Conservation (phyloP, 2,888 invertebrate species). For the Fragum fragum region DNA sequence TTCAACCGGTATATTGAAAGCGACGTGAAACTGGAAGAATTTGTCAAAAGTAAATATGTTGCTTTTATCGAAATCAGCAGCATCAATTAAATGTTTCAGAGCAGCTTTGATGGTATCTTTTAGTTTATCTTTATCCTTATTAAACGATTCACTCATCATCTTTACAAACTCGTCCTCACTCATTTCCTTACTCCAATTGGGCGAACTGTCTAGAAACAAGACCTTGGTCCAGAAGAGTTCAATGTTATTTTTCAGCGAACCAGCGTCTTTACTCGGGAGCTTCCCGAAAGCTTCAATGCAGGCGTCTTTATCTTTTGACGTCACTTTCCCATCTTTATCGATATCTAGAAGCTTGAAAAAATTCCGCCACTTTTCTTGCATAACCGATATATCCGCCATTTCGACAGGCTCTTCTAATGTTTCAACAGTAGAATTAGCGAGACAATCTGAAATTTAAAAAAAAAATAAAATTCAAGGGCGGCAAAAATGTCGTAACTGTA, state of each 20-base stretch:
- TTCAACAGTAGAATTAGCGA: too few species aligned
- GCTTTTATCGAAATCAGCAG: conserved; percentile 49
- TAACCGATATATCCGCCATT: conserved; percentile 55
- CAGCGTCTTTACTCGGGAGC: conserved; percentile 26
- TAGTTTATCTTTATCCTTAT: conserved; percentile 33
- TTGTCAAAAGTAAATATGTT: conserved; percentile 59
- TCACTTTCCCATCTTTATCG: conserved; percentile 55
- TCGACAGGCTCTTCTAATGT: background rate
- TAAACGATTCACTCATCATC: conserved; percentile 37
- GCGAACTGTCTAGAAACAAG: conserved; percentile 40
- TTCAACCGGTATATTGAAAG: conserved; percentile 54
- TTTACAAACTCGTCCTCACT: conserved; percentile 52
- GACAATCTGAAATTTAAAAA: too few species aligned
- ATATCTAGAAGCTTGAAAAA: conserved; percentile 62
- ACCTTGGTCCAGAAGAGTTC: conserved; percentile 54
- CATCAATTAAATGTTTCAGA: conserved; percentile 41
- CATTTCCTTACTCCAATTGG: conserved; percentile 48
- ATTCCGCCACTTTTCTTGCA: conserved; percentile 64
- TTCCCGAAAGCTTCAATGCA: conserved; percentile 32
- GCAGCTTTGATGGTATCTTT: conserved; percentile 29
- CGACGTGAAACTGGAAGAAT: conserved; percentile 61
- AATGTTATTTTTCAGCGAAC: conserved; percentile 19
- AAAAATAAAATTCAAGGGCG: too few species aligned
- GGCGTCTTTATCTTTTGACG: conserved; percentile 47
- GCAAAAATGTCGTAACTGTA: too few species aligned